These are phyloP conservation scores for Drosophila bocqueti DNA, from an alignment of 1,140 invertebrate species.

Conservation along the genomic window DNA sequence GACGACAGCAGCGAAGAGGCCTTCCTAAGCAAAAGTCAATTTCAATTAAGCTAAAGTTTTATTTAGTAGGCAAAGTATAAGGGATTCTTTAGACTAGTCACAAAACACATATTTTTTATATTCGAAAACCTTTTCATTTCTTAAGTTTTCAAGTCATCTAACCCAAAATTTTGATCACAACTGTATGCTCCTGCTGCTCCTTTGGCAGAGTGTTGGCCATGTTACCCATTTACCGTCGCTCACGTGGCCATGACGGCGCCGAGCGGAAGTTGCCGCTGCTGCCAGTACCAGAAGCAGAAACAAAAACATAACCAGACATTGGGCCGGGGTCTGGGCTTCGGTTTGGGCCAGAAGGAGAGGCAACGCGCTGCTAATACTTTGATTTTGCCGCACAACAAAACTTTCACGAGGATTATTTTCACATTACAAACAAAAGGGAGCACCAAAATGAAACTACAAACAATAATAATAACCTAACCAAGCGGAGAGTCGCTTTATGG, in stretches of 20 bases:
- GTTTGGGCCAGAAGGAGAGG: constrained; percentile 13
- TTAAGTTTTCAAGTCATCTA: background rate
- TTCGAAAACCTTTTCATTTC: background rate
- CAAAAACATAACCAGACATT: constrained; percentile 10
- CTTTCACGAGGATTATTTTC: constrained; percentile 75
- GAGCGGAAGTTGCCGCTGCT: constrained; percentile 55
- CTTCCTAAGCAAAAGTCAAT: background rate
- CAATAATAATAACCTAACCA: constrained; percentile 59
- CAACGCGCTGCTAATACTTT: constrained; percentile 67
- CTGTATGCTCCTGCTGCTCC: constrained; percentile 7
- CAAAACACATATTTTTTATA: too few relatives aligned
- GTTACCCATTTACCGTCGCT: constrained; percentile 41
- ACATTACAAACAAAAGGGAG: constrained; percentile 74
- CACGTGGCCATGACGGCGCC: constrained; percentile 61
- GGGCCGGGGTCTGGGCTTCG: background rate
- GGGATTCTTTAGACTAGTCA: too few relatives aligned
- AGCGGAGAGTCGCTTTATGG: constrained; percentile 33
- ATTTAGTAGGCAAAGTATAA: too few relatives aligned
- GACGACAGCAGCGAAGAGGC: background rate
- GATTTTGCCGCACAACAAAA: constrained; percentile 66
- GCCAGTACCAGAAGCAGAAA: constrained; percentile 14
- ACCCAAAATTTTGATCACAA: background rate
- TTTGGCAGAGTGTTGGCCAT: constrained; percentile 26
- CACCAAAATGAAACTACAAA: constrained; percentile 57
- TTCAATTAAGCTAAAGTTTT: background rate